These are phyloP conservation scores for Ictidomys tridecemlineatus DNA, from an alignment of 2,113 vertebrate species.

Conservation along the genomic window DNA sequence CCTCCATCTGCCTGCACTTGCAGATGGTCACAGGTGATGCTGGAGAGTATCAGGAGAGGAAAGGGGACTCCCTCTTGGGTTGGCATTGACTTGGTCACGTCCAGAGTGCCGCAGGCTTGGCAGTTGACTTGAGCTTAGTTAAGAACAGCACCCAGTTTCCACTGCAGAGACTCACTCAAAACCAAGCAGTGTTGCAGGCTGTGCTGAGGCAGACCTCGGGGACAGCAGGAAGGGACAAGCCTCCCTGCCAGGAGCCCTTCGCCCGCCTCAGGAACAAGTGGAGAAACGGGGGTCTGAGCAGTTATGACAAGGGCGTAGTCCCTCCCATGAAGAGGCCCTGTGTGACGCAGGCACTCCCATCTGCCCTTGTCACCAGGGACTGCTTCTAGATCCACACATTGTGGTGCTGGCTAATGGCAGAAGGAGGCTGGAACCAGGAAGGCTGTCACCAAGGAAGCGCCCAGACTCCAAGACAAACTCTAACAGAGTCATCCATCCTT, in stretches of 20 bases:
- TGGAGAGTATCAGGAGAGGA: neutral
- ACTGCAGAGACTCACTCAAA: neutral
- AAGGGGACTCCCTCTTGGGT: neutral
- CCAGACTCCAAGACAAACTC: neutral
- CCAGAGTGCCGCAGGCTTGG: too few relatives aligned
- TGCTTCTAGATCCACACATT: neutral
- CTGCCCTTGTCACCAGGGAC: neutral
- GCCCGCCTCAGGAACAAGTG: neutral
- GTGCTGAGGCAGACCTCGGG: too few relatives aligned
- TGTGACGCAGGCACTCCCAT: neutral
- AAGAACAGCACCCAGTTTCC: neutral
- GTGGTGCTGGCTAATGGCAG: too few relatives aligned
- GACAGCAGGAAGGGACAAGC: too few relatives aligned
- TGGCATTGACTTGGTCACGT: neutral
- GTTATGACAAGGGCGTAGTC: neutral
- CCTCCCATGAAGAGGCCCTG: neutral
- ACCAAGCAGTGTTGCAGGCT: neutral
- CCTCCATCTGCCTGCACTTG: too few relatives aligned
- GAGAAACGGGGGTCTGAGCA: neutral
- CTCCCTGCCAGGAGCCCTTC: neutral
- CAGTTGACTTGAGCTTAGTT: neutral
- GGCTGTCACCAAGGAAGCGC: neutral
- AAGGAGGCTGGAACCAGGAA: neutral
- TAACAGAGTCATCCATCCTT: neutral
- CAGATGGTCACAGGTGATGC: neutral